A percentile compares a stretch with the other conserved stretches of the same genome.
Evolutionary conservation across 2,113 vertebrate species (phyloP).

Genomic region (Misgurnus anguillicaudatus): DNA sequence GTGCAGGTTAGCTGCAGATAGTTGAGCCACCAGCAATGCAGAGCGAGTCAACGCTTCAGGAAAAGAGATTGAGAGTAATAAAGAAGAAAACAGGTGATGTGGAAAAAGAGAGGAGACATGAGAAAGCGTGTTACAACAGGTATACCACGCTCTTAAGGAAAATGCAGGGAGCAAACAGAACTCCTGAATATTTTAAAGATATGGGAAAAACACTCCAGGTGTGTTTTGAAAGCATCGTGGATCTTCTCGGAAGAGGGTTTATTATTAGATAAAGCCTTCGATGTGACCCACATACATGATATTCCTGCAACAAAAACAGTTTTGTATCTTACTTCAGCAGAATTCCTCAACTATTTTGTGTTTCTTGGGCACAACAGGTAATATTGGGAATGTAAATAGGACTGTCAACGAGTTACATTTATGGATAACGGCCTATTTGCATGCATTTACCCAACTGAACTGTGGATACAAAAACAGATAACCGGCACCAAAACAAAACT

Average conservation of each 20-base stretch:
- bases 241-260: background rate
- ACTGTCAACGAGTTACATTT: background rate
- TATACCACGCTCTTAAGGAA: background rate
- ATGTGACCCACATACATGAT: conserved; percentile 7
- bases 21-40: too few relatives aligned
- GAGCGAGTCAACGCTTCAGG: too few relatives aligned
- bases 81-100: background rate
- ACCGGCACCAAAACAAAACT: background rate
- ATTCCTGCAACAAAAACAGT: background rate
- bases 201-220: conserved; percentile 5
- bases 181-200: conserved; percentile 1
- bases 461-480: background rate
- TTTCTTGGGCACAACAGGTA: background rate
- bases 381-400: background rate
- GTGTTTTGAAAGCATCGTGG: conserved; percentile 16
- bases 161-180: background rate
- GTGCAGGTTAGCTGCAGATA: too few relatives aligned
- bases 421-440: conserved; percentile 12
- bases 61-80: too few relatives aligned
- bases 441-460: background rate
- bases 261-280: conserved; percentile 9
- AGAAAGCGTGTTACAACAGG: background rate
- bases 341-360: background rate
- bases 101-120: background rate
- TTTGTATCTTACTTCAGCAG: background rate